Evolutionary conservation across 2,888 invertebrate genomes (phyloP).

Genomic region (Calameuta filiformis): DNA sequence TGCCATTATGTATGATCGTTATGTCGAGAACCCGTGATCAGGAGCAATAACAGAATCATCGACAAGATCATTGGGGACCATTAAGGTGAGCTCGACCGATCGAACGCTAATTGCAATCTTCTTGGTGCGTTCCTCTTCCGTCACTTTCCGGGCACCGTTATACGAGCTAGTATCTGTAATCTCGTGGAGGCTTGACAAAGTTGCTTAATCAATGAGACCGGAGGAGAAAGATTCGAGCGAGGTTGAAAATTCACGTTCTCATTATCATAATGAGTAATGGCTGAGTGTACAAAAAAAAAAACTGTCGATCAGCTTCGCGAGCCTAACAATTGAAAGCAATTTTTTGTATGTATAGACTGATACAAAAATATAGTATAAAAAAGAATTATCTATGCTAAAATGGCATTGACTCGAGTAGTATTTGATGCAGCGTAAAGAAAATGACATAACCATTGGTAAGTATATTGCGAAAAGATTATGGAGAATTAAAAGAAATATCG

Average conservation of each 20-base stretch:
- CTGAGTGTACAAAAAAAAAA: background rate
- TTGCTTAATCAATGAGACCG: background rate
- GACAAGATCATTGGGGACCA: conserved; percentile 2
- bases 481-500: background rate
- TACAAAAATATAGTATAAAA: background rate
- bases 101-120: background rate
- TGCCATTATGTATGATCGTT: background rate
- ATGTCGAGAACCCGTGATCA: conserved; percentile 30
- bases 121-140: background rate
- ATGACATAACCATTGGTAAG: background rate
- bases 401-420: background rate
- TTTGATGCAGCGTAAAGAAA: background rate
- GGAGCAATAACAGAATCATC: conserved; percentile 35
- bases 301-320: background rate
- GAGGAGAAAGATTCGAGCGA: background rate
- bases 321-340: background rate
- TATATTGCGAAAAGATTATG: background rate
- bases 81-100: background rate
- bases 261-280: background rate
- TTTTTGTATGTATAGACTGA: background rate
- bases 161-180: background rate
- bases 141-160: background rate
- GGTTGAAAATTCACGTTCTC: background rate
- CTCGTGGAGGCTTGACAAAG: background rate
- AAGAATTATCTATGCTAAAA: background rate